Evolutionary conservation across 37 sponge, comb jelly and placozoan genomes (phyloP).

Genomic region (Bolinopsis microptera): DNA sequence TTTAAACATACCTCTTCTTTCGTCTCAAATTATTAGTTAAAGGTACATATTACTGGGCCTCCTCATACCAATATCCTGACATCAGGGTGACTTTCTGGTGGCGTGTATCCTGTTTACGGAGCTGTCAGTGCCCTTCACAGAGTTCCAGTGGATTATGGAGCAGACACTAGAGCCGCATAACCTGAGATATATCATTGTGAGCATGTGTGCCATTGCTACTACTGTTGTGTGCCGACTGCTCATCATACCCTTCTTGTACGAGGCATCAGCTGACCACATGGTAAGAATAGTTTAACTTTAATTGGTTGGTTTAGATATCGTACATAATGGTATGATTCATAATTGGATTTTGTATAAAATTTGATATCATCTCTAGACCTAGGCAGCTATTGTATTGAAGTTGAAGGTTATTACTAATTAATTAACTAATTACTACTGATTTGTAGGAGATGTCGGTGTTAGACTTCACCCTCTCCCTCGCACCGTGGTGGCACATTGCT

Average conservation of each 20-base stretch:
- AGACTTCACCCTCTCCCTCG: neutral
- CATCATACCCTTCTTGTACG: constrained; percentile 54
- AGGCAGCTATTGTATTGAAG: too few relatives aligned
- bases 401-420: too few relatives aligned
- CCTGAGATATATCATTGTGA: constrained; percentile 24
- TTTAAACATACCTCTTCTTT: too few relatives aligned
- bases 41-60: too few relatives aligned
- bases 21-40: too few relatives aligned
- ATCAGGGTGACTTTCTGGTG: constrained; percentile 62
- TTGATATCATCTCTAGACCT: too few relatives aligned
- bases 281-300: neutral
- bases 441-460: constrained; percentile 1
- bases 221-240: constrained; percentile 25
- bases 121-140: constrained; percentile 34
- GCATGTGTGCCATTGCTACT: constrained; percentile 49
- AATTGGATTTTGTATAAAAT: too few relatives aligned
- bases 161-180: constrained; percentile 37
- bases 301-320: neutral
- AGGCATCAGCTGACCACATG: constrained; percentile 24
- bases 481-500: constrained; percentile 51
- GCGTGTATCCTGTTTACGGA: constrained; percentile 58
- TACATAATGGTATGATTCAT: neutral
- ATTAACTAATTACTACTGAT: neutral
- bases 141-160: constrained; percentile 56
- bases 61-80: too few relatives aligned